Percentiles rank a stretch among this genome's conserved stretches.
These are phyloP conservation scores for Baccha elongata DNA, from an alignment of 2,888 invertebrate species.

Conservation along the genomic window DNA sequence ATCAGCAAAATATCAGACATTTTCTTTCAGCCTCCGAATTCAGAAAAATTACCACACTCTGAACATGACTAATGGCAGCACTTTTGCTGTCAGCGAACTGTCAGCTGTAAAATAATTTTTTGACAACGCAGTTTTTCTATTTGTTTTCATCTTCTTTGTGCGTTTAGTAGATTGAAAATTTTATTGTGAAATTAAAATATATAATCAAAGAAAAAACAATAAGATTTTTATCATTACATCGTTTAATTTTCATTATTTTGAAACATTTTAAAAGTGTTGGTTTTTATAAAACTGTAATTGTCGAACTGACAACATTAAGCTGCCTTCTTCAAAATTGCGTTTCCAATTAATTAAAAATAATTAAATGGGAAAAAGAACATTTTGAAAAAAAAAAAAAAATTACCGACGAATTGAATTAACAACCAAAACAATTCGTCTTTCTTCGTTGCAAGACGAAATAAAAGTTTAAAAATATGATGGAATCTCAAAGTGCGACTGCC, in stretches of 20 bases:
- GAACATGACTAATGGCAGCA: neutral
- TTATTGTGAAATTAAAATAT: neutral
- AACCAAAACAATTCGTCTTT: slow-evolving; percentile 2
- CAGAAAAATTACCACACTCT: no score
- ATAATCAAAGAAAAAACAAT: neutral
- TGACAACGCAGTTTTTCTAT: neutral
- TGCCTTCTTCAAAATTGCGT: slow-evolving; percentile 7
- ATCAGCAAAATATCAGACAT: no score
- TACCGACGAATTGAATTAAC: slow-evolving; percentile 3
- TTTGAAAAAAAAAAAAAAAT: neutral
- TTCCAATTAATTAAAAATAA: neutral
- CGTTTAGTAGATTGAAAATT: no score
- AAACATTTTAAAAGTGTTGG: no score
- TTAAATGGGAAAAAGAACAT: slow-evolving; percentile 43
- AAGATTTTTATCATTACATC: neutral
- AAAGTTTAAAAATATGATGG: slow-evolving; percentile 26
- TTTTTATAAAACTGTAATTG: no score
- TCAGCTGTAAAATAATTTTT: neutral
- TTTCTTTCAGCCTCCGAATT: no score
- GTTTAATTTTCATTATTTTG: no score
- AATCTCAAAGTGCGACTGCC: slow-evolving; percentile 57
- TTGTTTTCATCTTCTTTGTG: neutral
- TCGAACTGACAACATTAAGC: slow-evolving; percentile 32
- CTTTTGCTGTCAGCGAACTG: neutral
- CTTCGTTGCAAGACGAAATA: neutral